These are phyloP conservation scores for Barbus barbus DNA, from an alignment of 2,113 vertebrate genomes.

Conservation along the genomic window DNA sequence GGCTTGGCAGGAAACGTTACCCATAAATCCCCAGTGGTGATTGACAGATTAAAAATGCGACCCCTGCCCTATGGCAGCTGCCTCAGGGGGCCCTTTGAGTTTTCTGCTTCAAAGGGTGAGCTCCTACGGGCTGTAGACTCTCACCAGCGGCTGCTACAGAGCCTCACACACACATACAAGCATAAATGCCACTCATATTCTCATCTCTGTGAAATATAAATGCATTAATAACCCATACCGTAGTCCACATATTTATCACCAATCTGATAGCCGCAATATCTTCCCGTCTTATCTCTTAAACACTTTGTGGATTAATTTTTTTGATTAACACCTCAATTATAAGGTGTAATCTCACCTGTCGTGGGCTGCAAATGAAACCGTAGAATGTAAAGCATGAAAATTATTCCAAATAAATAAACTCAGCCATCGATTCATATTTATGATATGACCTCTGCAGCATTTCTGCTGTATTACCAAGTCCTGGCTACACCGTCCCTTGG, in stretches of 20 bases:
- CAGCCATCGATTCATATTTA: slow-evolving; percentile 39
- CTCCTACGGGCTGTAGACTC: slow-evolving; percentile 41
- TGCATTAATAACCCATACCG: background rate
- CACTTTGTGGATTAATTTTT: slow-evolving; percentile 9
- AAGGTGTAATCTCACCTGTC: slow-evolving; percentile 31
- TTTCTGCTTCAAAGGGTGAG: slow-evolving; percentile 41
- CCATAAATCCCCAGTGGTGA: slow-evolving; percentile 65
- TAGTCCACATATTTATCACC: slow-evolving; percentile 30
- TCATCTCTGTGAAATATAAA: slow-evolving; percentile 6
- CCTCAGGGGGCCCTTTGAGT: slow-evolving; percentile 50
- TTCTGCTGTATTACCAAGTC: slow-evolving; percentile 15
- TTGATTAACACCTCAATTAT: slow-evolving; percentile 42
- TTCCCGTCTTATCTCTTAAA: slow-evolving; percentile 1
- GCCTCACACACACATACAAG: slow-evolving; percentile 33
- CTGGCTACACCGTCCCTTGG: background rate
- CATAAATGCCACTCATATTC: slow-evolving; percentile 34
- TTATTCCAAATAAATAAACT: slow-evolving; percentile 17
- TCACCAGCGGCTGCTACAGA: slow-evolving; percentile 49
- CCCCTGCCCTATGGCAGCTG: slow-evolving; percentile 55
- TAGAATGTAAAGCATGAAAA: slow-evolving; percentile 16
- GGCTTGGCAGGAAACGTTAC: slow-evolving; percentile 60
- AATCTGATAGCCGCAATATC: slow-evolving; percentile 26
- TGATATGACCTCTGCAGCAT: slow-evolving; percentile 31
- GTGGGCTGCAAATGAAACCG: slow-evolving; percentile 23
- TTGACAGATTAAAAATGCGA: slow-evolving; percentile 68